Evolutionary conservation across 1,140 invertebrate species (phyloP).

Genomic region (Chelonus insularis): DNA sequence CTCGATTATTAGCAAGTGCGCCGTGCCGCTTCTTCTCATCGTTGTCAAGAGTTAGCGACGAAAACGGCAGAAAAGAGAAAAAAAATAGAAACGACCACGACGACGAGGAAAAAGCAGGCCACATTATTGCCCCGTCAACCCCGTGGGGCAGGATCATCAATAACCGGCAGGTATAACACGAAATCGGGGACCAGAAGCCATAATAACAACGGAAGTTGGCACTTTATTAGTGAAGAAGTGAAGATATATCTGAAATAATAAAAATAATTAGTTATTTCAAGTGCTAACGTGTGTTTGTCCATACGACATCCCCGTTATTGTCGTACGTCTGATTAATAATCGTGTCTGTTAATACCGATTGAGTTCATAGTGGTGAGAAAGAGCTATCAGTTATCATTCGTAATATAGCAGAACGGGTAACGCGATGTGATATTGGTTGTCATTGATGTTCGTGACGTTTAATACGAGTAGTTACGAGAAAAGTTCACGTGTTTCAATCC

Average conservation of each 20-base stretch:
- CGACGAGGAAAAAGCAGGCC: slow-evolving; percentile 11
- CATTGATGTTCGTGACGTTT: slow-evolving; percentile 49
- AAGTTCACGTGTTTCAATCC: not conserved
- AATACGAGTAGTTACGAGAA: slow-evolving; percentile 24
- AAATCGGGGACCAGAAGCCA: not conserved
- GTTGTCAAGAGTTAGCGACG: slow-evolving; percentile 3
- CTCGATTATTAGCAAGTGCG: slow-evolving; percentile 14
- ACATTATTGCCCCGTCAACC: slow-evolving; percentile 17
- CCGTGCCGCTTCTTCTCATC: not conserved
- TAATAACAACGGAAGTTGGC: not conserved
- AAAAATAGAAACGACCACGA: not conserved
- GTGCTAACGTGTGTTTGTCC: not conserved
- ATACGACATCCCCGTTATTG: not conserved
- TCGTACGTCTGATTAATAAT: not conserved
- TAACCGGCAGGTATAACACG: slow-evolving; percentile 1
- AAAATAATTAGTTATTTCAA: not conserved
- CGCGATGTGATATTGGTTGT: slow-evolving; percentile 52
- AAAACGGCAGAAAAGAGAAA: not conserved
- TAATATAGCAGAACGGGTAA: slow-evolving; percentile 16
- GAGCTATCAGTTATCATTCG: slow-evolving; percentile 3
- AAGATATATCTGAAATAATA: not conserved
- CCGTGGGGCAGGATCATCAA: slow-evolving; percentile 6
- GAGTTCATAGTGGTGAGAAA: not conserved
- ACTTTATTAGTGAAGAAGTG: not conserved
- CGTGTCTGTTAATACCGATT: not conserved